Evolutionary conservation across 2,113 vertebrate species (phyloP), one percentile per base, ranked within the genome.

Genomic region (Toxotes chatareus): DNA sequence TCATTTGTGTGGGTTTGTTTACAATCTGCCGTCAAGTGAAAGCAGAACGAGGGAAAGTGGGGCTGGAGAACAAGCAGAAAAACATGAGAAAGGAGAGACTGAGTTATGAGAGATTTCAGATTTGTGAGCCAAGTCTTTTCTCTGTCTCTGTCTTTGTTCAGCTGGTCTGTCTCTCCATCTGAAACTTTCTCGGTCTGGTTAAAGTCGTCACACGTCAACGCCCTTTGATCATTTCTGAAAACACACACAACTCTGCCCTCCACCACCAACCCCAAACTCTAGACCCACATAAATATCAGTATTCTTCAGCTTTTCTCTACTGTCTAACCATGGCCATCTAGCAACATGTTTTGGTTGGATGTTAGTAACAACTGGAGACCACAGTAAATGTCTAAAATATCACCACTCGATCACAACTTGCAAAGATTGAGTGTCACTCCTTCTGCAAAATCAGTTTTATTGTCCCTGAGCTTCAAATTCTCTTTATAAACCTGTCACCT

Each of bases 1-100:
- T 91, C 67, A 80, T 82, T 86, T 88, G 71, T 67, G 82, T 84
- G 73, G 86, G 80, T 93, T 91, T 86, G 87, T 86, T 84, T 87
- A 83, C 78, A 90, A 73, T 83, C 78, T 62, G 47, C 73, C 44
- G 53, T 75, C 85, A 81, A 84, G 56, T 49, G 47, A 77, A 75
- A 86, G 67, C 51, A 74, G 36, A 9, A 66, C 1, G 10, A 80
- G 70, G 76, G 23, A 40, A n/a, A 80, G 3, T 57, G 73, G 65
- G 60, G 46, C 64, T 31, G 51, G 51, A 77, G 44, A 66, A 72
- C 9, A 51, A 76, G 79, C 31, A 53, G 40, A 23, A 84, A 71
- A 49, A 66, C 38, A 57, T 13, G 23, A 68, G 56, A 47, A 59
- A 67, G 59, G 17, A 75, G 17, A 42, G 62, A 77, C 56, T 51